Conservation (phyloP, 2,888 invertebrate genomes). For the Andrena hattorfiana region DNA sequence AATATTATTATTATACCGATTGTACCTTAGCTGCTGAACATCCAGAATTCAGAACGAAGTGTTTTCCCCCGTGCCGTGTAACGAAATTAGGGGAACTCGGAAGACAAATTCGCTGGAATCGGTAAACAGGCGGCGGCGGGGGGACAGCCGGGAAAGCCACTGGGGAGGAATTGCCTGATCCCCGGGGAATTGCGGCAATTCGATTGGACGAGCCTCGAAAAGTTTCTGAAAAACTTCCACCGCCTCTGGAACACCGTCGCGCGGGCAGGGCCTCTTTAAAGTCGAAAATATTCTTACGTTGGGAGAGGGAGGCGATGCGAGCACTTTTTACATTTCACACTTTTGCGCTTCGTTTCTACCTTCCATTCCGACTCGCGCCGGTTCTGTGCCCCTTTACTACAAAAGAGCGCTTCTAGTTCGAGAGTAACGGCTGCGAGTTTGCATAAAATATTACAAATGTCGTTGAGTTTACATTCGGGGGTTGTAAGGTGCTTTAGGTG, state of each 20-base stretch:
- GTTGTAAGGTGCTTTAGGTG: neutral
- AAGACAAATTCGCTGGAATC: conserved; percentile 24
- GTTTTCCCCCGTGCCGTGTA: conserved; percentile 7
- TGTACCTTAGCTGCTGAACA: neutral
- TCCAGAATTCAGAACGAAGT: neutral
- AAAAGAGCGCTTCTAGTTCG: neutral
- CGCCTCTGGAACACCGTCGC: neutral
- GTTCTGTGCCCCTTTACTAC: neutral
- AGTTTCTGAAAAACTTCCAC: neutral
- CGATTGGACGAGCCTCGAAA: conserved; percentile 2
- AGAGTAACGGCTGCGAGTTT: neutral
- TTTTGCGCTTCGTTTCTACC: neutral
- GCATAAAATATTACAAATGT: neutral
- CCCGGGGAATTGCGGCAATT: neutral
- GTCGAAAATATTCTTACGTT: no score
- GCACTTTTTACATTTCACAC: neutral
- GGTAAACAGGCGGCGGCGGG: conserved; percentile 13
- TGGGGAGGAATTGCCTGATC: conserved; percentile 8
- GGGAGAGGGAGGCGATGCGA: no score
- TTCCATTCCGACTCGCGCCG: neutral
- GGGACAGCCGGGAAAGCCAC: conserved; percentile 2
- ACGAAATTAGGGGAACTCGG: conserved; percentile 26
- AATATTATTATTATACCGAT: neutral
- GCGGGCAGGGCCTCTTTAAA: neutral
- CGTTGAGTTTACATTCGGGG: neutral